Evolutionary conservation across 2,113 vertebrate species (phyloP).

Genomic region (Argyrosomus japonicus): DNA sequence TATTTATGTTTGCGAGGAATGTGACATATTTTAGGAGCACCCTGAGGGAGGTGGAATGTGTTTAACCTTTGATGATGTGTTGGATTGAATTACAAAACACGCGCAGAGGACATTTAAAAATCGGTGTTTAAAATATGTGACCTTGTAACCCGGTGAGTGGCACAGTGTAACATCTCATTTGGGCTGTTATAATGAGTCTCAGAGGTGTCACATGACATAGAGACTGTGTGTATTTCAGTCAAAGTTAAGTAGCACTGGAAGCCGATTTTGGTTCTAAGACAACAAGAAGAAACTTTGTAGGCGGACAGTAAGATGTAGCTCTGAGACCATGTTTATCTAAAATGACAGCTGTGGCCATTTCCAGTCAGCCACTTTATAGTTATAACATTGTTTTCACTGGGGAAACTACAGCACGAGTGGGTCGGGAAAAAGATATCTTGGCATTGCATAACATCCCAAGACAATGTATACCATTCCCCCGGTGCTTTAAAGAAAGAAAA

Average conservation of each 20-base stretch:
- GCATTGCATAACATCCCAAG: constrained; percentile 51
- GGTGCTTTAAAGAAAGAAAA: constrained; percentile 43
- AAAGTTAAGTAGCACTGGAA: background rate
- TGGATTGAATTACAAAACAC: constrained; percentile 45
- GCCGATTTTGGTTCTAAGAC: constrained; percentile 10
- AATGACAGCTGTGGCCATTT: constrained; percentile 56
- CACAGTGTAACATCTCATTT: background rate
- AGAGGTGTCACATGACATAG: background rate
- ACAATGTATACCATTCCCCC: constrained; percentile 53
- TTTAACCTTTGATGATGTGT: constrained; percentile 35
- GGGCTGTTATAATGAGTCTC: constrained; percentile 7
- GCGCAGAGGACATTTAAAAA: background rate
- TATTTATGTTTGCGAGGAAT: constrained; percentile 63
- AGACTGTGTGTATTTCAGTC: constrained; percentile 18
- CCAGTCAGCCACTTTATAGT: constrained; percentile 35
- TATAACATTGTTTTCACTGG: constrained; percentile 67
- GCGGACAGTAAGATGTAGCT: constrained; percentile 43
- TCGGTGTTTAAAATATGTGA: constrained; percentile 12
- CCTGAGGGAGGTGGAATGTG: constrained; percentile 13
- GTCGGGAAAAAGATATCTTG: constrained; percentile 31
- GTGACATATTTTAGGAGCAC: constrained; percentile 39
- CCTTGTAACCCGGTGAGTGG: background rate
- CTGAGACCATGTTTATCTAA: constrained; percentile 45
- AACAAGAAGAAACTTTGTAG: constrained; percentile 24
- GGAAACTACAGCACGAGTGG: constrained; percentile 34